phyloP scores from a whole-genome alignment of 2,113 vertebrate genomes.

The Neopipo cinnamomea region DNA sequence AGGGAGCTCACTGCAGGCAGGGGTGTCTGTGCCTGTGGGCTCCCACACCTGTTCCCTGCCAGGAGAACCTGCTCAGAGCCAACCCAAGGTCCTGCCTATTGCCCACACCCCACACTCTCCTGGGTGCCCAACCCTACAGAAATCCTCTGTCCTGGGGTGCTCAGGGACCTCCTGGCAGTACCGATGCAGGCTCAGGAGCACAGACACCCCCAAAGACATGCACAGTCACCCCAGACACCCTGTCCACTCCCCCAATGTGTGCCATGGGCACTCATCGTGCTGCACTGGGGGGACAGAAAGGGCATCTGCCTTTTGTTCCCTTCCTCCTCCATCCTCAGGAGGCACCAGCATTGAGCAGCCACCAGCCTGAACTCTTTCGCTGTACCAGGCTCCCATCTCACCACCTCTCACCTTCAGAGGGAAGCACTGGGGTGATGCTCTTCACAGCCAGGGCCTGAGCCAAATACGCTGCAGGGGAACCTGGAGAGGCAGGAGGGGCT shows the following conservation, averaged over 20 bases:
- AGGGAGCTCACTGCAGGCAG: neutral
- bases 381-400: neutral
- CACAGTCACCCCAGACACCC: neutral
- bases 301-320: neutral
- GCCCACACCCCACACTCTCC: neutral
- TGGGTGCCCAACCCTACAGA: neutral
- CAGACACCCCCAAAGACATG: neutral
- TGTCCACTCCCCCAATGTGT: rapidly evolving
- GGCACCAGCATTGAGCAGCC: neutral
- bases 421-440: rapidly evolving
- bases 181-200: neutral
- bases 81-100: neutral
- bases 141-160: neutral
- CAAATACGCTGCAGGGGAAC: neutral
- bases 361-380: neutral
- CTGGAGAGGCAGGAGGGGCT: neutral
- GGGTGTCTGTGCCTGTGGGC: neutral
- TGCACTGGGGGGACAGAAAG: neutral
- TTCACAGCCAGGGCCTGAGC: neutral
- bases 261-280: rapidly evolving
- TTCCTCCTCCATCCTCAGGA: neutral
- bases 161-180: neutral
- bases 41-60: neutral
- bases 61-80: neutral
- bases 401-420: neutral